Conservation (phyloP, 1,140 invertebrate genomes). For the Euura lappo region DNA sequence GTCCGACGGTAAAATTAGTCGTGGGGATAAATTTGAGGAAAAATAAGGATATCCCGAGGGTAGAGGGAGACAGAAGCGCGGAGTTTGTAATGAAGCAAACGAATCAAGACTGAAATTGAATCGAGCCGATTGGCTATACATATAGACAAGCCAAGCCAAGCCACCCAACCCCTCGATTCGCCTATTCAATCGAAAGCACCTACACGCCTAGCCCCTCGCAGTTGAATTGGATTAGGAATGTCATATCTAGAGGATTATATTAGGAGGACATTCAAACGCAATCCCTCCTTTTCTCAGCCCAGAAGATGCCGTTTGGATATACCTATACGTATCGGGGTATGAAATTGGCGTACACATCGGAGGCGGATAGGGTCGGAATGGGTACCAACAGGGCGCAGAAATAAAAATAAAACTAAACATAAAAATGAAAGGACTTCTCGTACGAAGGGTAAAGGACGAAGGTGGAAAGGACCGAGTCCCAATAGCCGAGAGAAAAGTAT, state of each 20-base stretch:
- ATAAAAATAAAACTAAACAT: slow-evolving; percentile 6
- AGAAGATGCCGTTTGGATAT: no score
- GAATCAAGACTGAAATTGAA: slow-evolving; percentile 52
- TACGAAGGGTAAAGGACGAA: background rate
- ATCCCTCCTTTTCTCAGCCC: background rate
- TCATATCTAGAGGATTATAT: slow-evolving; percentile 5
- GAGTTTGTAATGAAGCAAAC: slow-evolving; percentile 43
- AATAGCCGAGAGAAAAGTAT: background rate
- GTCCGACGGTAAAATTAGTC: no score
- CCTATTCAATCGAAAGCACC: background rate
- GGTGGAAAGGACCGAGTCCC: background rate
- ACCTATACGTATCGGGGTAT: no score
- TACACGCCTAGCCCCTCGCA: background rate
- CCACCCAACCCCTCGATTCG: background rate
- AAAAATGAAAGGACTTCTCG: slow-evolving; percentile 1
- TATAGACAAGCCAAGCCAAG: background rate
- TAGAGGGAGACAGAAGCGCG: background rate
- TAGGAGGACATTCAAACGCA: slow-evolving; percentile 6
- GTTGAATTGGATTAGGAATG: slow-evolving; percentile 3
- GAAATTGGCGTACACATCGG: no score
- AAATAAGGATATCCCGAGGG: no score
- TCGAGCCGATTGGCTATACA: slow-evolving; percentile 44
- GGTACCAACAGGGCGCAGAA: background rate
- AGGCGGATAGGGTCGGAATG: no score
- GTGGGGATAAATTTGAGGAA: no score